These are phyloP conservation scores for Apostichopus parvimensis DNA, from an alignment of 35 echinoderm and acorn worm species.

Conservation along the genomic window DNA sequence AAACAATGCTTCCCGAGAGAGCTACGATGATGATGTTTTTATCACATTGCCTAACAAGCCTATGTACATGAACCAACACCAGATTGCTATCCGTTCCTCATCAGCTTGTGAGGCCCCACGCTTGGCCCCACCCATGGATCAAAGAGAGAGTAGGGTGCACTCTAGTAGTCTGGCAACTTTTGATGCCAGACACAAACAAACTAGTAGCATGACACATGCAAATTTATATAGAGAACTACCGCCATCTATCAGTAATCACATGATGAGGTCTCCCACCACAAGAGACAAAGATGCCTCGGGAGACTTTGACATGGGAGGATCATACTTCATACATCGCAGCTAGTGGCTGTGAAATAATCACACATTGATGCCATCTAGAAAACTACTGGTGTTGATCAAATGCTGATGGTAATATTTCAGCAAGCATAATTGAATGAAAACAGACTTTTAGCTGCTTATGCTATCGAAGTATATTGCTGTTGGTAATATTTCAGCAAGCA, in stretches of 20 bases:
- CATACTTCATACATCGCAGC: conserved; percentile 60
- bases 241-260: conserved; percentile 71
- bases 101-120: background rate
- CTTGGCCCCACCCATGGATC: background rate
- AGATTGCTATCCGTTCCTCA: conserved; percentile 10
- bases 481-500: no score
- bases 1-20: conserved; percentile 12
- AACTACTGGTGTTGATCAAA: no score
- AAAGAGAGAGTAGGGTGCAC: conserved; percentile 16
- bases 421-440: no score
- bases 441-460: no score
- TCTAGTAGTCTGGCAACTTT: conserved; percentile 25
- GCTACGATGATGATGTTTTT: conserved; percentile 13
- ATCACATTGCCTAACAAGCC: background rate
- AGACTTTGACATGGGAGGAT: conserved; percentile 78
- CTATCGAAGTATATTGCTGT: no score
- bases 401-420: no score
- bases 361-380: no score
- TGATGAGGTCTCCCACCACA: conserved; percentile 76
- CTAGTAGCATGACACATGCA: conserved; percentile 37
- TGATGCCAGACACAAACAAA: conserved; percentile 16
- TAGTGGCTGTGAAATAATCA: background rate
- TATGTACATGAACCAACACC: conserved; percentile 49
- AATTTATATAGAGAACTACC: conserved; percentile 66
- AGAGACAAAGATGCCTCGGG: conserved; percentile 80